These are phyloP conservation scores for Larimichthys crocea DNA, from an alignment of 2,113 vertebrate genomes.

Conservation along the genomic window DNA sequence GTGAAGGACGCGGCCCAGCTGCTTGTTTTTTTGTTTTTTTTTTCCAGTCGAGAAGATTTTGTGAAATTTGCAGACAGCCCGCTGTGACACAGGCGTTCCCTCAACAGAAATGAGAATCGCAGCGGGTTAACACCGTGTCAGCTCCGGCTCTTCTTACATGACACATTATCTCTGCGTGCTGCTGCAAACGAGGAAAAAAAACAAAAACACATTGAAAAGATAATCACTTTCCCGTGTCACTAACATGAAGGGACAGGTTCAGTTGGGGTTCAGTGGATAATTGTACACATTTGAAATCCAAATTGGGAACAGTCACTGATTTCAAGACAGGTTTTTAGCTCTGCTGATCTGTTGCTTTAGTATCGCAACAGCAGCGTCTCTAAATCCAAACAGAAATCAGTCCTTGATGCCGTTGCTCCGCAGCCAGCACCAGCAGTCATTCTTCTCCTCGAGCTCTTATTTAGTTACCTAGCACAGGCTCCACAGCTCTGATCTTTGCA, in stretches of 20 bases:
- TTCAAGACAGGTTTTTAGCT: neutral
- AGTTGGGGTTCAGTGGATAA: slow-evolving; percentile 12
- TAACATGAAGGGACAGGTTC: slow-evolving; percentile 31
- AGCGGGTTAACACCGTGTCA: slow-evolving; percentile 63
- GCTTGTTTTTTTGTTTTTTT: slow-evolving; percentile 12
- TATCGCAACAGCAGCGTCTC: neutral
- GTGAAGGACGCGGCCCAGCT: slow-evolving; percentile 20
- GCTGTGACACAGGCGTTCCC: slow-evolving; percentile 31
- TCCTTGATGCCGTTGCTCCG: neutral
- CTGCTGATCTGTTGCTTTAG: no score
- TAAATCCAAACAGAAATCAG: slow-evolving; percentile 20
- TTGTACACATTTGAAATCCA: slow-evolving; percentile 34
- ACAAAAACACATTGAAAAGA: slow-evolving; percentile 28
- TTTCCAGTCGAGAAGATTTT: slow-evolving; percentile 23
- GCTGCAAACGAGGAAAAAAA: slow-evolving; percentile 36
- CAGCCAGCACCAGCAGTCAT: neutral
- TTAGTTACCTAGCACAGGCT: neutral
- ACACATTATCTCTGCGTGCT: slow-evolving; percentile 59
- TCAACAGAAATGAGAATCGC: slow-evolving; percentile 57
- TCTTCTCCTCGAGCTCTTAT: neutral
- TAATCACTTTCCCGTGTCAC: slow-evolving; percentile 51
- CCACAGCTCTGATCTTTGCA: slow-evolving; percentile 14
- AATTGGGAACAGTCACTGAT: slow-evolving; percentile 12
- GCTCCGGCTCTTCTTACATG: slow-evolving; percentile 42
- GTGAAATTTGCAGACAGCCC: slow-evolving; percentile 30